phyloP scores from a whole-genome alignment of 2,888 invertebrate genomes.

The Netelia melanura region DNA sequence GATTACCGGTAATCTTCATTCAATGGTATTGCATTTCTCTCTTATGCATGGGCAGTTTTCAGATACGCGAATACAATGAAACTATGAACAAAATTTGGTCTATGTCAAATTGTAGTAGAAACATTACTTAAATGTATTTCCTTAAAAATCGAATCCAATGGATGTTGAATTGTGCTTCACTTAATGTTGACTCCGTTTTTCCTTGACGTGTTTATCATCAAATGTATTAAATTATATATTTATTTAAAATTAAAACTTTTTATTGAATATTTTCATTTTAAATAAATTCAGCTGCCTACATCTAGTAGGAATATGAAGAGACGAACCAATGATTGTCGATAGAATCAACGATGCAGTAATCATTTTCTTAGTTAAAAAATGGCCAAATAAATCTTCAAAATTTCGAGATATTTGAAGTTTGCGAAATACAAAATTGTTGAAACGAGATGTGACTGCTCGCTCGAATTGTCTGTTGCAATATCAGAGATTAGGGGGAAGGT shows the following conservation, averaged over 20 bases:
- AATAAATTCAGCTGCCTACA: neutral
- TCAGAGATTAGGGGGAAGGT: no score
- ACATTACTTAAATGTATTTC: neutral
- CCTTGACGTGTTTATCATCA: no score
- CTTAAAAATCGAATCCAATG: neutral
- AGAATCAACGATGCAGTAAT: neutral
- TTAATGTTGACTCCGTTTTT: neutral
- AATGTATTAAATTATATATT: no score
- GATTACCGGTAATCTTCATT: slow-evolving; percentile 80
- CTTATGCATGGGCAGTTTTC: neutral
- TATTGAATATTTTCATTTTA: neutral
- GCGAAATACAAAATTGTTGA: neutral
- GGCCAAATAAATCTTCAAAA: neutral
- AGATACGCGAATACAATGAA: slow-evolving; percentile 25
- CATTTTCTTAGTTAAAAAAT: neutral
- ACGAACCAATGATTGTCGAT: neutral
- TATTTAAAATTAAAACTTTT: no score
- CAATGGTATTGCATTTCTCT: slow-evolving; percentile 75
- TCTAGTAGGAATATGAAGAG: neutral
- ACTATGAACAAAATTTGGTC: neutral
- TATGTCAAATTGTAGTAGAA: neutral
- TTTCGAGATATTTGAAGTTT: neutral
- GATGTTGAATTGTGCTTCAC: neutral
- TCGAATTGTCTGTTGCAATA: no score
- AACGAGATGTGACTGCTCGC: neutral